Evolutionary conservation across 2,888 invertebrate species (phyloP).

Genomic region (Leucophenga montana): DNA sequence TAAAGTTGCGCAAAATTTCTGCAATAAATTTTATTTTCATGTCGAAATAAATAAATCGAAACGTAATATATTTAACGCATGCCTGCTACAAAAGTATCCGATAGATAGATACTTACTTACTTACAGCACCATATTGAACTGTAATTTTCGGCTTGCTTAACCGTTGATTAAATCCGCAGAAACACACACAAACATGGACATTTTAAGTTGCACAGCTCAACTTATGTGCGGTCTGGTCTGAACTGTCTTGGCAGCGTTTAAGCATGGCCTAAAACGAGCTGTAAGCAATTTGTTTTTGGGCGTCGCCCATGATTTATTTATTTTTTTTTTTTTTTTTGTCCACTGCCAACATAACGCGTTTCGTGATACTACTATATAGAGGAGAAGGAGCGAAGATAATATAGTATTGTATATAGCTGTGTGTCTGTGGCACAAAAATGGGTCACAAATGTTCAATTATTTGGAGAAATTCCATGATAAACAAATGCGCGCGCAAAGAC

Average conservation of each 20-base stretch:
- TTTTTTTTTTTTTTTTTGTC: no score
- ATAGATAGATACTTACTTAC: no score
- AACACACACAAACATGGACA: not conserved
- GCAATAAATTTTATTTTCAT: constrained; percentile 33
- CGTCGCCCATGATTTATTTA: constrained; percentile 36
- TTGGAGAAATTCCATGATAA: constrained; percentile 23
- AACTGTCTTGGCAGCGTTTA: constrained; percentile 30
- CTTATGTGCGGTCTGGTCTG: constrained; percentile 22
- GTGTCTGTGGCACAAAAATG: constrained; percentile 49
- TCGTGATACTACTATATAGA: no score
- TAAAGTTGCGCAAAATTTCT: constrained; percentile 4
- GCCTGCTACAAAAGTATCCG: no score
- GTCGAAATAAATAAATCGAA: constrained; percentile 37
- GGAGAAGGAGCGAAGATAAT: no score
- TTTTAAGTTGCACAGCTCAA: constrained; percentile 39
- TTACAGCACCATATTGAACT: no score
- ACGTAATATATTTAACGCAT: no score
- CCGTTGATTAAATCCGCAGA: constrained; percentile 8
- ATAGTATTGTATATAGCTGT: no score
- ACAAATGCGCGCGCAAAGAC: not conserved
- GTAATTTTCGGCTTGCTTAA: constrained; percentile 4
- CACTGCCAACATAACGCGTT: no score
- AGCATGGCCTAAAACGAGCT: not conserved
- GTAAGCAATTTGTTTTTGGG: constrained; percentile 38
- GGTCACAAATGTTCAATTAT: constrained; percentile 62